Base-by-base conservation (phyloP, 2,888 invertebrate species). In the Sphaerophoria taeniata region DNA sequence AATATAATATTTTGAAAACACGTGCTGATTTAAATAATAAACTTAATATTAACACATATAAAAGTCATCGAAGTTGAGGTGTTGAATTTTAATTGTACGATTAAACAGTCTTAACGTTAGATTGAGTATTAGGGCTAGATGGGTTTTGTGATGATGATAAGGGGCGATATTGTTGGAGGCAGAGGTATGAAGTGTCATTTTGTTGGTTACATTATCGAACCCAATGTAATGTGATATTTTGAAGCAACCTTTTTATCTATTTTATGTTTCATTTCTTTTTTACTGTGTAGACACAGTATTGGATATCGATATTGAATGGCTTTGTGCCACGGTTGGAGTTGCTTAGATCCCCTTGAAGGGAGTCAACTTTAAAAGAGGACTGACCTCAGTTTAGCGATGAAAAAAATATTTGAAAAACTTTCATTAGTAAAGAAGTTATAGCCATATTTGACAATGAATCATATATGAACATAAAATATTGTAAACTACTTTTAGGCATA, bases 31-130 rank as follows among this genome's bases (percentile, higher is more conserved):
- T 90, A 90, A 91, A 91, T 91, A 91, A 91, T 90, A 91, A 91
- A 91, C 91, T 91, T 90, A 90, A 91, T 91, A 91, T 91, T 91
- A 91, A 91, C 90, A 91, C 91, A 91, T 91, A 91, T 90, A 91
- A 91, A 90, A 91, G 90, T 91, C 91, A 91, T 90, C 89, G 88
- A 88, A 87, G 89, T 87, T 89, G 88, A 88, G 87, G 90, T 88
- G 69, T 88, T 89, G 91, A 91, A 91, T 91, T 90, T 91, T 91
- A 91, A 91, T 91, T 89, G 90, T 89, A 90, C 90, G 90, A 91
- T 91, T 91, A 91, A 89, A 69, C 31, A 39, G 47, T 61, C n/a
- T 76, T 67, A 75, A 79, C 78, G 65, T 65, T 12, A 34, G 67
- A 67, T 67, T 31, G 56, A 34, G n/a, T n/a, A n/a, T 55, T 45